Evolutionary conservation across 2,888 invertebrate species (phyloP).

Genomic region (Drosophila gaucha): DNA sequence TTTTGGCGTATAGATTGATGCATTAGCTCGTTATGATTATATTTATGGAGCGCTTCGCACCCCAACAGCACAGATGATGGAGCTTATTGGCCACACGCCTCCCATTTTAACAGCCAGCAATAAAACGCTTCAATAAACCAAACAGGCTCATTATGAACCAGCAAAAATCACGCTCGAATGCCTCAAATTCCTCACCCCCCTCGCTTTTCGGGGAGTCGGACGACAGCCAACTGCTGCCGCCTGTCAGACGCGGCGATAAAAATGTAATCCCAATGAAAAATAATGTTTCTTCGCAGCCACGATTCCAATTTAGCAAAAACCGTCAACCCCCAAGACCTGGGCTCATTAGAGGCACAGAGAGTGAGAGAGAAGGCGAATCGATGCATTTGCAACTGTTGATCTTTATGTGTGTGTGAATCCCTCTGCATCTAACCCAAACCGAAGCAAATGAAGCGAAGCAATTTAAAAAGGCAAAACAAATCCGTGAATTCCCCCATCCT

Average conservation of each 20-base stretch:
- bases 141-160: constrained; percentile 78
- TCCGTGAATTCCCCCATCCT: constrained; percentile 33
- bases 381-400: constrained; percentile 6
- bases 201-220: constrained; percentile 10
- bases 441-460: constrained; percentile 84
- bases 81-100: constrained; percentile 53
- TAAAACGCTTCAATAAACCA: constrained; percentile 70
- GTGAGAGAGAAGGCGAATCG: background rate
- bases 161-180: constrained; percentile 79
- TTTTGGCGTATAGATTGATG: constrained; percentile 53
- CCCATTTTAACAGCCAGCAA: constrained; percentile 56
- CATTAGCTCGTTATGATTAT: constrained; percentile 58
- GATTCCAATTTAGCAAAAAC: constrained; percentile 69
- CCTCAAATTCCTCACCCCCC: constrained; percentile 1
- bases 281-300: constrained; percentile 70
- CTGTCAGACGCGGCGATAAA: constrained; percentile 81
- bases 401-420: constrained; percentile 4
- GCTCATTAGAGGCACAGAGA: constrained; percentile 56
- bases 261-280: constrained; percentile 81
- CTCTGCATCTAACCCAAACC: constrained; percentile 34
- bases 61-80: constrained; percentile 27
- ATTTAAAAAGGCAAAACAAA: constrained; percentile 82
- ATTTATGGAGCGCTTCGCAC: constrained; percentile 49
- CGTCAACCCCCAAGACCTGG: constrained; percentile 52
- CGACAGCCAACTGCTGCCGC: constrained; percentile 78